phyloP scores from a whole-genome alignment of 1,140 invertebrate species.

The Drosophila tristis region DNA sequence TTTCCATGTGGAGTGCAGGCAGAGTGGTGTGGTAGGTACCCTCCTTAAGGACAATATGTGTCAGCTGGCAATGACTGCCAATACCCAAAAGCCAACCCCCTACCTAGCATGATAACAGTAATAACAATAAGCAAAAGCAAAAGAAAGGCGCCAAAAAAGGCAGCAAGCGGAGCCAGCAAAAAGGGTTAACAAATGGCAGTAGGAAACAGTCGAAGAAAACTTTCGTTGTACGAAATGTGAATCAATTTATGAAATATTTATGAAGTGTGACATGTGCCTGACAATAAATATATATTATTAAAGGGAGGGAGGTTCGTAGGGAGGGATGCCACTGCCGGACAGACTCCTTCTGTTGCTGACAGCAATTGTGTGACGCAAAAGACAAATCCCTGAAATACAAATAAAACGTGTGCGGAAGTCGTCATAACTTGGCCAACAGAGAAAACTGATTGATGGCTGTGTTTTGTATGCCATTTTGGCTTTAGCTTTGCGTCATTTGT shows the following conservation, averaged over 20 bases:
- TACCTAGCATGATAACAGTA: conserved; percentile 65
- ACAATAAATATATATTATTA: conserved; percentile 64
- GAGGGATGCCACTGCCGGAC: conserved; percentile 7
- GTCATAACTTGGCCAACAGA: conserved; percentile 60
- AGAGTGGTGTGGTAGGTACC: neutral
- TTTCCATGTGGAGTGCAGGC: conserved; percentile 8
- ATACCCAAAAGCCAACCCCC: too few species aligned
- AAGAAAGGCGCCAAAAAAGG: conserved; percentile 17
- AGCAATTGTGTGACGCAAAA: conserved; percentile 46
- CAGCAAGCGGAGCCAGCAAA: conserved; percentile 13
- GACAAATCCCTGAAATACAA: conserved; percentile 40
- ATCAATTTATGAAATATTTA: conserved; percentile 80
- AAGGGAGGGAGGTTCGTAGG: neutral
- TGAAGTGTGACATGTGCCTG: conserved; percentile 67
- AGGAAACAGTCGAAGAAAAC: conserved; percentile 21
- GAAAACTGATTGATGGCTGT: conserved; percentile 65
- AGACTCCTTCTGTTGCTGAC: conserved; percentile 52
- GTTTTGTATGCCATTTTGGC: conserved; percentile 59
- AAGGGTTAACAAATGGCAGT: conserved; percentile 77
- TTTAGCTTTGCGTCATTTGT: conserved; percentile 63
- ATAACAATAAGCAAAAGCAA: conserved; percentile 50
- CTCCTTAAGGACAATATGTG: conserved; percentile 54
- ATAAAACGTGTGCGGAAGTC: conserved; percentile 45
- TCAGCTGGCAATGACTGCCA: conserved; percentile 75
- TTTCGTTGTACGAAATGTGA: conserved; percentile 74